These are phyloP conservation scores for Sphinx pinastri DNA, from an alignment of 2,888 invertebrate genomes.

Conservation along the genomic window DNA sequence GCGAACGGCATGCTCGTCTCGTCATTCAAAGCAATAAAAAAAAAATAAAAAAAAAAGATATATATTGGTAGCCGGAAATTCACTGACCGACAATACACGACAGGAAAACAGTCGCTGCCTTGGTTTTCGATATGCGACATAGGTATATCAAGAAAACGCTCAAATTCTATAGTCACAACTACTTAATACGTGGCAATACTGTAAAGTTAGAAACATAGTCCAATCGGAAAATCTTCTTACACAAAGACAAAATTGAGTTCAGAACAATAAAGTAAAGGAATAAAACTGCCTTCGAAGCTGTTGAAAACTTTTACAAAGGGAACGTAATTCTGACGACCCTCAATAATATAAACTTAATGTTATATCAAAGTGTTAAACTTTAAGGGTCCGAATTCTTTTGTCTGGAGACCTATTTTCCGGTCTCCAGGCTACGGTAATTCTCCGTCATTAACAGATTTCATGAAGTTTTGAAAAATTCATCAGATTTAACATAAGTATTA, in stretches of 20 bases:
- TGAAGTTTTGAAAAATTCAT: neutral
- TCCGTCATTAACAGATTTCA: no score
- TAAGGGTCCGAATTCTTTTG: constrained; percentile 19
- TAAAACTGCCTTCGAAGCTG: constrained; percentile 5
- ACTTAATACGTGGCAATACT: no score
- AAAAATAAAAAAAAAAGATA: no score
- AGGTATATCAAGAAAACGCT: no score
- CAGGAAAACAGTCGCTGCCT: no score
- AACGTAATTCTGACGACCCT: constrained; percentile 24
- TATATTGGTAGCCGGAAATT: no score
- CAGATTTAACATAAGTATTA: neutral
- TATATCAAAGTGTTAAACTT: constrained; percentile 27
- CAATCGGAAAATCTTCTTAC: constrained; percentile 6
- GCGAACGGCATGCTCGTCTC: no score
- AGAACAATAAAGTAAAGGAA: constrained; percentile 10
- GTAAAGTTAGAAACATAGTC: neutral
- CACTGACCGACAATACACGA: no score
- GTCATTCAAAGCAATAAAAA: no score
- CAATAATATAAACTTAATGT: constrained; percentile 26
- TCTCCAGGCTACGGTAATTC: neutral
- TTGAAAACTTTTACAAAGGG: constrained; percentile 26
- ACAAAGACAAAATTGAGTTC: constrained; percentile 22
- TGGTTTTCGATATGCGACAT: no score
- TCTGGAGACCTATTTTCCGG: constrained; percentile 16
- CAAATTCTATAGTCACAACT: no score